Evolutionary conservation across 2,888 invertebrate genomes (phyloP), one percentile per base, ranked within the genome.

Genomic region (Drosophila sordidapex): DNA sequence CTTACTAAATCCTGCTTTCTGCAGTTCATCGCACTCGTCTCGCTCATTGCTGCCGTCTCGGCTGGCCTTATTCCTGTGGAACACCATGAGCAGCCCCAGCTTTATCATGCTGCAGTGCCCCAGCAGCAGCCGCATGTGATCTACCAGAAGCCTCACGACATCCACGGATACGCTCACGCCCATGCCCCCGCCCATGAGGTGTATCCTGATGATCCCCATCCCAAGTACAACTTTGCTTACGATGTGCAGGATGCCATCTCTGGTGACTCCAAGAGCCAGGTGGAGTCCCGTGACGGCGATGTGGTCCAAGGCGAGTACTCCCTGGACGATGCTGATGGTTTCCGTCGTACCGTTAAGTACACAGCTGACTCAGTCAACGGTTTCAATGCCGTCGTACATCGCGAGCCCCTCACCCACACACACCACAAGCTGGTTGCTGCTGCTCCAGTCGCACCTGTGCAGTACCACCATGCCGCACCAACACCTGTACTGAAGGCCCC

Each of bases 261-360:
- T 4, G 93, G 93, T 4, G 93, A 93, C 63, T 91, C 92, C 33
- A 93, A 93, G 83, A 92, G 90, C 72, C 93, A 93, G 74, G 85
- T 85, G 29, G 93, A 93, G 81, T 79, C 84, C 21, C 92, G 93
- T 36, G 92, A 93, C 53, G 93, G 93, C 48, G 93, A 93, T 82
- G 90, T 92, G 36, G 93, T 93, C 8, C 91, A 91, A 64, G 93
- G 93, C 51, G 92, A 93, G 85, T 93, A 93, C 81, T 92, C 93
- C 0, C 69, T 93, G 66, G 83, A 90, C 38, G 93, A 93, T 82
- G 90, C 93, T 68, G 93, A 93, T 86, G 93, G 93, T 40, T 91
- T 90, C 76, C 91, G 91, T 65, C 90, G 93, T 54, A 92, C 89
- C 25, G 93, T 93, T 15, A 92, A 93, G 69, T 93, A 93, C 74